Conservation (phyloP, 2,113 vertebrate genomes). For the Melanerpes formicivorus region DNA sequence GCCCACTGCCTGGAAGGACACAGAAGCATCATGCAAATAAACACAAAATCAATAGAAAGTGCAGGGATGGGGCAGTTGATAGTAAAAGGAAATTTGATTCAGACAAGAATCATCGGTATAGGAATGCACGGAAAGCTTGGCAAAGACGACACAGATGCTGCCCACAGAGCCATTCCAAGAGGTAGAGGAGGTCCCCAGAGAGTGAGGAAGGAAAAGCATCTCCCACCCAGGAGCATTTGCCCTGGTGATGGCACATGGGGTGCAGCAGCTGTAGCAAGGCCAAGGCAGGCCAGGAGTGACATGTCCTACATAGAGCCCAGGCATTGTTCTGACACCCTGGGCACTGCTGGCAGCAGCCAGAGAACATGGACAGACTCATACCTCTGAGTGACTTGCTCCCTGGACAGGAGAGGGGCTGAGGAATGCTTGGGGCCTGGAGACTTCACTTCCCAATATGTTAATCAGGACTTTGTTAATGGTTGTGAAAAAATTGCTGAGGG, state of each 20-base stretch:
- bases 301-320: neutral
- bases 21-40: neutral
- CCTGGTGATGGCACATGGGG: neutral
- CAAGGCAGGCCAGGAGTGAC: neutral
- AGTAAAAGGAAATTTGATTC: neutral
- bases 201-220: neutral
- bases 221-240: neutral
- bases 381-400: neutral
- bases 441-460: neutral
- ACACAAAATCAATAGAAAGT: neutral
- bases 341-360: neutral
- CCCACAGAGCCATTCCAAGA: neutral
- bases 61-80: neutral
- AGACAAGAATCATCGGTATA: neutral
- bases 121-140: neutral
- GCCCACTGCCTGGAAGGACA: neutral
- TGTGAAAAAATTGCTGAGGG: neutral
- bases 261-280: neutral
- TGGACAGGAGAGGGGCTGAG: neutral
- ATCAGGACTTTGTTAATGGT: neutral
- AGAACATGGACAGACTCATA: rapidly evolving
- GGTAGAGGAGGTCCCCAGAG: neutral
- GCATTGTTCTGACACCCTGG: neutral
- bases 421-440: neutral
- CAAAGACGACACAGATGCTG: neutral